Conservation (phyloP, 2,113 vertebrate species). For the Halichoerus grypus region DNA sequence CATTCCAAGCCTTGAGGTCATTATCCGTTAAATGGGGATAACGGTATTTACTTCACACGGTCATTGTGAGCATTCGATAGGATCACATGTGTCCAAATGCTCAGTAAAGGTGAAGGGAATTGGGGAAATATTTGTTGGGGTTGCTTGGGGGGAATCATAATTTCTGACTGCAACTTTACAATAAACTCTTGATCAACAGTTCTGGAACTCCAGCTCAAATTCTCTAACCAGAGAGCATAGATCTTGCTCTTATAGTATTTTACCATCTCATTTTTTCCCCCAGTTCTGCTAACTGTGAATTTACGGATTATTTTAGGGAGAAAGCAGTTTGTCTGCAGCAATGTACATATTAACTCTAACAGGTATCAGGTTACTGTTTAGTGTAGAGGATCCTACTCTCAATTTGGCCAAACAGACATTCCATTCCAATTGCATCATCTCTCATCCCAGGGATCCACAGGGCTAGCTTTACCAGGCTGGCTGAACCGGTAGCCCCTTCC, state of each 20-base stretch:
- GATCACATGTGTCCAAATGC: not conserved
- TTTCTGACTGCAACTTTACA: slow-evolving; percentile 8
- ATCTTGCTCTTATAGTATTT: not conserved
- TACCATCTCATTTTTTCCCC: not conserved
- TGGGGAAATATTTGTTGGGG: not conserved
- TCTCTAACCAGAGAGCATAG: not conserved
- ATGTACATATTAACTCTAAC: not conserved
- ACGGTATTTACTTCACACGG: not conserved
- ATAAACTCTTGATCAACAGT: slow-evolving; percentile 11
- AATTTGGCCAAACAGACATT: slow-evolving; percentile 22
- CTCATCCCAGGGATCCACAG: not conserved
- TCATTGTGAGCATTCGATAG: not conserved
- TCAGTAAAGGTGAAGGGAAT: slow-evolving; percentile 34
- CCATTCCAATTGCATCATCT: slow-evolving; percentile 10
- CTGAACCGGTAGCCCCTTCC: not conserved
- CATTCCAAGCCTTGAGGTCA: not conserved
- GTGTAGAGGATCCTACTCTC: not conserved
- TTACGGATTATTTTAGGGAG: slow-evolving; percentile 3
- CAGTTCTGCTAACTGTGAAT: slow-evolving; percentile 41
- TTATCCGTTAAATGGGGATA: not conserved
- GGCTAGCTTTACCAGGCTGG: not conserved
- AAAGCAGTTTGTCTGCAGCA: not conserved
- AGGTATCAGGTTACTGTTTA: not conserved
- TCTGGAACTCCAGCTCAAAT: not conserved
- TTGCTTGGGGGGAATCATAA: not conserved